Evolutionary conservation across 2,888 invertebrate species (phyloP).

Genomic region (Scaptomyza cyrtandrae): DNA sequence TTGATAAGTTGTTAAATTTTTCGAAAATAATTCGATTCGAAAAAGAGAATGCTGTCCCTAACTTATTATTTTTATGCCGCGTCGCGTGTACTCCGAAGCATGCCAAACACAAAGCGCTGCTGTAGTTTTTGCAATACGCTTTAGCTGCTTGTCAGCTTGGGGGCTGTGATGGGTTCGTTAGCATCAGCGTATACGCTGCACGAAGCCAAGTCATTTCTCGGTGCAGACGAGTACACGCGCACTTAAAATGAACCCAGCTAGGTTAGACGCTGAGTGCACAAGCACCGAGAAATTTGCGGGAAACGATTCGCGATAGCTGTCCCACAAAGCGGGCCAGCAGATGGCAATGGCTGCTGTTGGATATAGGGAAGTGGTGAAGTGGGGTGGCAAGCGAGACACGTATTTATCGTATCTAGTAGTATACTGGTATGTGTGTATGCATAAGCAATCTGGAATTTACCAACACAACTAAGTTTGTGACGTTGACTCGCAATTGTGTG

Average conservation of each 20-base stretch:
- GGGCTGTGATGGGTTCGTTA: constrained; percentile 70
- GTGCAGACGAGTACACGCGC: constrained; percentile 69
- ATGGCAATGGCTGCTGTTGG: constrained; percentile 20
- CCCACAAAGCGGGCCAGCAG: constrained; percentile 22
- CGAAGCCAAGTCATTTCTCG: constrained; percentile 29
- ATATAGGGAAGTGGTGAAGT: constrained; percentile 3
- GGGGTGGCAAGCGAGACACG: constrained; percentile 18
- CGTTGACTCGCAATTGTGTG: constrained; percentile 25
- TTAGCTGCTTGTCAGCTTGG: not conserved
- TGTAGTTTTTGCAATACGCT: constrained; percentile 25
- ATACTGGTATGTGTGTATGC: not conserved
- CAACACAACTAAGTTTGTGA: constrained; percentile 30
- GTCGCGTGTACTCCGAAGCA: constrained; percentile 45
- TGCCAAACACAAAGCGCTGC: constrained; percentile 15
- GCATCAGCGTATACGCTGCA: constrained; percentile 51
- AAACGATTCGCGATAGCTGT: constrained; percentile 49
- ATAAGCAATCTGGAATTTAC: constrained; percentile 27
- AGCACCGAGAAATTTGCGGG: constrained; percentile 72
- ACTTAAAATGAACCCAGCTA: constrained; percentile 67
- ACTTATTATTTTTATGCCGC: not conserved
- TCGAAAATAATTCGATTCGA: not conserved
- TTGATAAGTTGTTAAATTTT: constrained; percentile 51
- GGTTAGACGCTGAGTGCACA: constrained; percentile 63
- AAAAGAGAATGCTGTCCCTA: constrained; percentile 13
- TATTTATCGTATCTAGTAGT: constrained; percentile 48